phyloP scores from a whole-genome alignment of 30 jellyfish, hydroid and myxozoan species.

The Sanderia malayensis region DNA sequence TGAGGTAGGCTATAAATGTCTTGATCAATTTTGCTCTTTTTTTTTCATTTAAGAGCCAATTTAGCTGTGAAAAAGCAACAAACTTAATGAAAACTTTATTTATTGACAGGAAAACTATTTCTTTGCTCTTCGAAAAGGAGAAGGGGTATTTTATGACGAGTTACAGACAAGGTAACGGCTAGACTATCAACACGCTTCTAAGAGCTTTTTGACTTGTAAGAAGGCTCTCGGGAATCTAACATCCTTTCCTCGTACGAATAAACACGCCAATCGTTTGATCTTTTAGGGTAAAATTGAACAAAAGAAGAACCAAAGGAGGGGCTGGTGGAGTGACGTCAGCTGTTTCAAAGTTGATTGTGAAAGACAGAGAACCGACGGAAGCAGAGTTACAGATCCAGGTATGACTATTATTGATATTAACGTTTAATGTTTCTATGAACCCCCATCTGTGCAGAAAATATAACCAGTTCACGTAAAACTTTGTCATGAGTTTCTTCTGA shows the following conservation, averaged over 20 bases:
- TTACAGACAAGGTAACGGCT: slow-evolving; percentile 94
- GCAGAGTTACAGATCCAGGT: slow-evolving; percentile 91
- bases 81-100: neutral
- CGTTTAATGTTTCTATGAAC: too few species aligned
- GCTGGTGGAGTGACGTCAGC: slow-evolving; percentile 98
- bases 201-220: too few species aligned
- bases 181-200: too few species aligned
- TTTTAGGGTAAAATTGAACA: slow-evolving; percentile 95
- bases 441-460: too few species aligned
- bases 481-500: too few species aligned
- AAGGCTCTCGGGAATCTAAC: too few species aligned
- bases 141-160: slow-evolving; percentile 92
- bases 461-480: too few species aligned
- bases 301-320: slow-evolving; percentile 95
- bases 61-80: neutral
- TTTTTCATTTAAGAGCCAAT: too few species aligned
- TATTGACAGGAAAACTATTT: slow-evolving; percentile 84
- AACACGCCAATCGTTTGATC: too few species aligned
- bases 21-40: too few species aligned
- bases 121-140: slow-evolving; percentile 83
- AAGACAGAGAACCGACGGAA: slow-evolving; percentile 94
- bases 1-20: slow-evolving; percentile 56
- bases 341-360: slow-evolving; percentile 87
- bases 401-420: neutral
- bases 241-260: too few species aligned